Evolutionary conservation across 2,113 vertebrate genomes (phyloP).

Genomic region (Stomatorhinus ivindoensis): DNA sequence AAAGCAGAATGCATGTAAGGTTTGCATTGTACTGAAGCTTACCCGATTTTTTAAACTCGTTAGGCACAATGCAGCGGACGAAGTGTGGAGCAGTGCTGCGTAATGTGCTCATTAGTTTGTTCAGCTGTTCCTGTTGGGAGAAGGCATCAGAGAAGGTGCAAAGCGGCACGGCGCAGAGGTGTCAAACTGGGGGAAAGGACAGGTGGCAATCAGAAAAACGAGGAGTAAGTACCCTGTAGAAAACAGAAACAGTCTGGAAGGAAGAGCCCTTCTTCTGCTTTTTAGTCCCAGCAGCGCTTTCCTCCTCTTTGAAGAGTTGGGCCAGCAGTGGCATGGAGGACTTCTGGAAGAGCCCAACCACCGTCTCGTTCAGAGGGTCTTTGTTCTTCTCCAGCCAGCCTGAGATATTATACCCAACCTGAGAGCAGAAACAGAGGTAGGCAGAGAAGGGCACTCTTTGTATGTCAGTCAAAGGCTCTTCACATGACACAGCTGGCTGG

Average conservation of each 20-base stretch:
- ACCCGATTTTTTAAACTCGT: slow-evolving; percentile 64
- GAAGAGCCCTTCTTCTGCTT: slow-evolving; percentile 76
- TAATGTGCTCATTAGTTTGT: slow-evolving; percentile 77
- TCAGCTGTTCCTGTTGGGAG: slow-evolving; percentile 68
- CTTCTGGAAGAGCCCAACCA: slow-evolving; percentile 73
- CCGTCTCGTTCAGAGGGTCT: slow-evolving; percentile 66
- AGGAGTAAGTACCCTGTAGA: slow-evolving; percentile 60
- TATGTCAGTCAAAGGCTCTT: neutral
- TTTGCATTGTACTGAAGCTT: neutral
- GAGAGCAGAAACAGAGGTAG: neutral
- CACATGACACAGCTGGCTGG: neutral
- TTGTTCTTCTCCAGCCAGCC: slow-evolving; percentile 74
- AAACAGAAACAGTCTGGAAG: slow-evolving; percentile 72
- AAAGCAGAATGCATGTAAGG: neutral
- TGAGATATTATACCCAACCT: slow-evolving; percentile 63
- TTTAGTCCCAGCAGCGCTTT: slow-evolving; percentile 42
- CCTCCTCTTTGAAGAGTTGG: slow-evolving; percentile 51
- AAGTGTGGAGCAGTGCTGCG: slow-evolving; percentile 74
- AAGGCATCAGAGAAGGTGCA: neutral
- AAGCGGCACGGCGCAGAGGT: neutral
- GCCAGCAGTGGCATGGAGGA: slow-evolving; percentile 64
- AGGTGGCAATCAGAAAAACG: neutral
- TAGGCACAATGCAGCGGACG: slow-evolving; percentile 73
- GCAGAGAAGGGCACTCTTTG: neutral
- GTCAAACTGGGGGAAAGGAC: neutral